These are phyloP conservation scores for Poeciliopsis turneri DNA, from an alignment of 2,797 vertebrate genomes.

Conservation along the genomic window DNA sequence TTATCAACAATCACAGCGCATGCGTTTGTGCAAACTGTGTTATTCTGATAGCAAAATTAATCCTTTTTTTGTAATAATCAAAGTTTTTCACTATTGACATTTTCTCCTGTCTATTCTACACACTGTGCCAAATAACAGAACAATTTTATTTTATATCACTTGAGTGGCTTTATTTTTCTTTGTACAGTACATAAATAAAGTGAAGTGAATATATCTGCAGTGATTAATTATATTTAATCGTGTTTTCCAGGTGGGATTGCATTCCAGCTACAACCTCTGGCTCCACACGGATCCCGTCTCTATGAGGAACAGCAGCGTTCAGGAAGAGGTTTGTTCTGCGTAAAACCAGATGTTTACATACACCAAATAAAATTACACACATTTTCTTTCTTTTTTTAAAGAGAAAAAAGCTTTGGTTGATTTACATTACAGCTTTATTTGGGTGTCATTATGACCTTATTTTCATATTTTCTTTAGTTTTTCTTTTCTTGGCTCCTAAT, in stretches of 20 bases:
- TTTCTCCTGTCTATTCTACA: background rate
- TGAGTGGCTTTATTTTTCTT: background rate
- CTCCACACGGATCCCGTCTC: slow-evolving; percentile 93
- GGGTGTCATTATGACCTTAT: too few species aligned
- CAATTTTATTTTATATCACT: background rate
- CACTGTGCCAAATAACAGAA: background rate
- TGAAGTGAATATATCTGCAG: background rate
- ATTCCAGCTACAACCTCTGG: slow-evolving; percentile 78
- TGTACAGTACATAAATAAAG: background rate
- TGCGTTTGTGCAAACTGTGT: too few species aligned
- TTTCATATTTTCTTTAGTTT: too few species aligned
- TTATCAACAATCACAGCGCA: too few species aligned
- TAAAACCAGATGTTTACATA: background rate
- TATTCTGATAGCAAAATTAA: too few species aligned
- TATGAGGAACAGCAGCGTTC: slow-evolving; percentile 75
- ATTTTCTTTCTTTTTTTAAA: background rate
- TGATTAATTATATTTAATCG: background rate
- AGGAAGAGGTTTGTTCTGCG: slow-evolving; percentile 75
- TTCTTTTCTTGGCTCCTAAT: too few species aligned
- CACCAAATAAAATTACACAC: background rate
- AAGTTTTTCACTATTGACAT: background rate
- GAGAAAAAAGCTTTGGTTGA: too few species aligned
- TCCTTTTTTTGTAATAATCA: background rate
- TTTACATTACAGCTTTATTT: too few species aligned
- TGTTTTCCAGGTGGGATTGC: slow-evolving; percentile 84